Conservation (phyloP, 2,797 vertebrate genomes). For the Sternarchorhynchus goeldii region DNA sequence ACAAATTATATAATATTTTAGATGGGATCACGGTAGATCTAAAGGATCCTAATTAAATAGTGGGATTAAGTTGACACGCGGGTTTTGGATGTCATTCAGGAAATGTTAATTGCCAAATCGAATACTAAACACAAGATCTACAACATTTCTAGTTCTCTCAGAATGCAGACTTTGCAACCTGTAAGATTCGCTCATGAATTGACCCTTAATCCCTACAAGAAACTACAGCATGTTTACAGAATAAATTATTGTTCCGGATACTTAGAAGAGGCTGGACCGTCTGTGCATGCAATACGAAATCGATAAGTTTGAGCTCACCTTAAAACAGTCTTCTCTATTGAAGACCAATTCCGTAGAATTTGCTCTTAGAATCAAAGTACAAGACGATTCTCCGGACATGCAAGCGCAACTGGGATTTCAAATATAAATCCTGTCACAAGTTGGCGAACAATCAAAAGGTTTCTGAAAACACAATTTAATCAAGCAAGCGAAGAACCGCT, state of each 20-base stretch:
- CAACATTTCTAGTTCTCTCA: too few relatives aligned
- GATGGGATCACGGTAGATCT: too few relatives aligned
- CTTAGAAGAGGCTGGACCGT: neutral
- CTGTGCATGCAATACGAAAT: neutral
- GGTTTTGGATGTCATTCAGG: too few relatives aligned
- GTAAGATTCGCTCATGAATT: neutral
- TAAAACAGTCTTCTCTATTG: constrained; percentile 10
- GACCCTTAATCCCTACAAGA: neutral
- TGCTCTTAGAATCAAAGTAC: constrained; percentile 25
- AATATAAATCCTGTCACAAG: neutral
- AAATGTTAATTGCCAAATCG: too few relatives aligned
- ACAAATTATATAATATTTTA: too few relatives aligned
- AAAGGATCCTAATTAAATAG: too few relatives aligned
- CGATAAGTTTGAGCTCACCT: constrained; percentile 45
- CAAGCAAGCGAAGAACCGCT: neutral
- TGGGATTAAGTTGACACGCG: too few relatives aligned
- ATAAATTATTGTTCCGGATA: neutral
- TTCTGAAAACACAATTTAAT: neutral
- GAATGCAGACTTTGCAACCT: neutral
- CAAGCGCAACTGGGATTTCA: neutral
- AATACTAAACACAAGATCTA: too few relatives aligned
- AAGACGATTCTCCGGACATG: constrained; percentile 17
- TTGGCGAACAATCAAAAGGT: neutral
- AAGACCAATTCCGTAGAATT: constrained; percentile 35
- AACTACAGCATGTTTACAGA: neutral